Evolutionary conservation across 2,888 invertebrate genomes (phyloP), one percentile per base, ranked within the genome.

Genomic region (Helobdella robusta): DNA sequence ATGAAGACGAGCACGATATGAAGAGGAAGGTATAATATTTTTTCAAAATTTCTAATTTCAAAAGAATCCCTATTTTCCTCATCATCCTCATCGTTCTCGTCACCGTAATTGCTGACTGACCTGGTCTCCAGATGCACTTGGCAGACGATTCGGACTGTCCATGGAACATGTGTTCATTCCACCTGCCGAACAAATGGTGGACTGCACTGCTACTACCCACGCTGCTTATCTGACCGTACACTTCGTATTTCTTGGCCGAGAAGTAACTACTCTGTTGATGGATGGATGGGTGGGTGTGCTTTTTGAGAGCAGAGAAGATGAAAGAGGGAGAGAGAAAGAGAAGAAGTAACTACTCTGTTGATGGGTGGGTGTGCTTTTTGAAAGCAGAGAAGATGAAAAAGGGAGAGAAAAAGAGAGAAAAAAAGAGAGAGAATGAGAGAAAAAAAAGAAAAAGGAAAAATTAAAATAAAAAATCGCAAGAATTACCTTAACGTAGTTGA

Each of bases 161-260:
- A 66, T 86, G 87, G 76, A 86, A 86, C 62, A 89, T 80, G 0
- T 87, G 87, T 75, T 89, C 89, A 64, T 87, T 88, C 62, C 62
- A 62, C 77, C 87, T 86, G 0, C 89, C 89, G 77, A 86, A 85
- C 60, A 89, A 79, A 64, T 84, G 83, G 68, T 84, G 78, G 71
- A 85, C 82, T 11, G 84, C 82, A 73, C 80, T 81, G 0, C 85
- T 85, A 70, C 83, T 83, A 20, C 81, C 76, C 2, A 84, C 83
- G 20, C 78, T 78, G 50, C 30, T 18, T 34, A 62, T 50, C 32
- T 62, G 62, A 18, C 89, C 89, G 70, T 85, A 84, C 35, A 89
- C 86, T 81, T 89, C 89, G 78, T 89, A 87, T 2, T 86, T 82
- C 73, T 86, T 86, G 66, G 85, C 85, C 2, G 88, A 87, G 86